Percentiles rank a stretch among this genome's conserved stretches.
These are phyloP conservation scores for Steinernema hermaphroditum DNA, from an alignment of 2,888 invertebrate species.

Conservation along the genomic window DNA sequence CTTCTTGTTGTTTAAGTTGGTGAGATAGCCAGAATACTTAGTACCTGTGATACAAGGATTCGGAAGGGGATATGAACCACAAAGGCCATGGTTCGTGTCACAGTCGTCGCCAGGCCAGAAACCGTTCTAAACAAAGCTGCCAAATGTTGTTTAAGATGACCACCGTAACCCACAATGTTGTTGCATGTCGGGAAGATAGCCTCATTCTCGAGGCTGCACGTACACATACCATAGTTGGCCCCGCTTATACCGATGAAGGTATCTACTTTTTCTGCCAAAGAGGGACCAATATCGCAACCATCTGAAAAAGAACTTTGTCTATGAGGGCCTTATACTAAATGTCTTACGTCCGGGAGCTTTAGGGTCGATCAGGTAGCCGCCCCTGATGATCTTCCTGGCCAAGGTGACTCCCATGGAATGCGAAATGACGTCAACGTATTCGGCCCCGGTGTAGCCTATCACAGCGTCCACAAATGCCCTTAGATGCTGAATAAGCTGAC, in stretches of 20 bases:
- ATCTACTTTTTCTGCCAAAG: conserved; percentile 42
- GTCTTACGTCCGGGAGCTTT: conserved; percentile 36
- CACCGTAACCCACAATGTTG: conserved; percentile 18
- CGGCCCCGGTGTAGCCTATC: conserved; percentile 48
- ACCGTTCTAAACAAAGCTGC: conserved; percentile 41
- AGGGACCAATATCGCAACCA: conserved; percentile 46
- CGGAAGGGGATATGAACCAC: not conserved
- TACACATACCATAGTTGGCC: conserved; percentile 55
- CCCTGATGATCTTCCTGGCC: conserved; percentile 51
- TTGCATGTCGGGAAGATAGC: conserved; percentile 48
- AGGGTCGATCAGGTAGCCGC: conserved; percentile 45
- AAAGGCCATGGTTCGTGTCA: conserved; percentile 28
- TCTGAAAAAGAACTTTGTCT: not conserved
- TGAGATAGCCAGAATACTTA: conserved; percentile 6
- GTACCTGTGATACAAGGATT: not conserved
- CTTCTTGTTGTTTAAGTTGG: conserved; percentile 24
- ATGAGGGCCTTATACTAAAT: too few relatives aligned
- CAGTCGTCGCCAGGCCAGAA: conserved; percentile 50
- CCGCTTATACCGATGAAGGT: conserved; percentile 55
- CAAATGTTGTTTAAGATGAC: not conserved
- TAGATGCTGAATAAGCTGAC: conserved; percentile 44
- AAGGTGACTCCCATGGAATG: conserved; percentile 59
- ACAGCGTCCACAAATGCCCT: conserved; percentile 53
- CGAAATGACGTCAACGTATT: conserved; percentile 46
- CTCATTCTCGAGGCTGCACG: conserved; percentile 44